These are phyloP conservation scores for Julus scandinavius DNA, from an alignment of 2,888 invertebrate species.

Conservation along the genomic window DNA sequence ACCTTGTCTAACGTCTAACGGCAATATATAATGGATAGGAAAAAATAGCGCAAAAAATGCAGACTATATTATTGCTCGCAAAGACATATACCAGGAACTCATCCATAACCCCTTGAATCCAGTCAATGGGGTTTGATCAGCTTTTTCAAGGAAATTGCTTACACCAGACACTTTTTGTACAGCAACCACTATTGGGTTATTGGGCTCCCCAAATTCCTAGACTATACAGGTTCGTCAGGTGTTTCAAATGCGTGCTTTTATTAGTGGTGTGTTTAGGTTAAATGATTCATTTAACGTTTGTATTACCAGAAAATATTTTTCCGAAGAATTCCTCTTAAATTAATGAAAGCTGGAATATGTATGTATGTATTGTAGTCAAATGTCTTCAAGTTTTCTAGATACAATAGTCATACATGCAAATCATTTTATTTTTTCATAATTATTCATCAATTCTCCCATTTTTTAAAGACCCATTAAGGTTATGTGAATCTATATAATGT, in stretches of 20 bases:
- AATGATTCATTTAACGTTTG: too few relatives aligned
- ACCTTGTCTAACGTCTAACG: constrained; percentile 38
- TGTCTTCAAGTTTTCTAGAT: too few relatives aligned
- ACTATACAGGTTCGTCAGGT: neutral
- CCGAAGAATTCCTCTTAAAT: too few relatives aligned
- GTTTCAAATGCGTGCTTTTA: neutral
- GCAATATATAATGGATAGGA: constrained; percentile 7
- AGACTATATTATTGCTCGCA: constrained; percentile 42
- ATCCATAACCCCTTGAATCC: constrained; percentile 35
- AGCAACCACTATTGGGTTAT: neutral
- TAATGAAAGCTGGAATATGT: too few relatives aligned
- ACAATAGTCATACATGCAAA: too few relatives aligned
- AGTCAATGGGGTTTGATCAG: constrained; percentile 28
- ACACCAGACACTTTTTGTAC: constrained; percentile 4
- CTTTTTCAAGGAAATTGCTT: constrained; percentile 29
- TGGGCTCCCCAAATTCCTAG: neutral
- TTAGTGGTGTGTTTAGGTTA: too few relatives aligned
- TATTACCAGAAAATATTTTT: too few relatives aligned
- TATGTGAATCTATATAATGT: neutral
- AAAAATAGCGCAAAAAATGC: constrained; percentile 22
- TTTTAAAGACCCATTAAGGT: too few relatives aligned
- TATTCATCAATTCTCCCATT: too few relatives aligned
- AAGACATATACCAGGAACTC: constrained; percentile 41
- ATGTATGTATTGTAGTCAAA: too few relatives aligned
- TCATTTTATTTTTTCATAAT: too few relatives aligned